Conservation (phyloP, 2,113 vertebrate genomes). For the Hippocampus barbouri region DNA sequence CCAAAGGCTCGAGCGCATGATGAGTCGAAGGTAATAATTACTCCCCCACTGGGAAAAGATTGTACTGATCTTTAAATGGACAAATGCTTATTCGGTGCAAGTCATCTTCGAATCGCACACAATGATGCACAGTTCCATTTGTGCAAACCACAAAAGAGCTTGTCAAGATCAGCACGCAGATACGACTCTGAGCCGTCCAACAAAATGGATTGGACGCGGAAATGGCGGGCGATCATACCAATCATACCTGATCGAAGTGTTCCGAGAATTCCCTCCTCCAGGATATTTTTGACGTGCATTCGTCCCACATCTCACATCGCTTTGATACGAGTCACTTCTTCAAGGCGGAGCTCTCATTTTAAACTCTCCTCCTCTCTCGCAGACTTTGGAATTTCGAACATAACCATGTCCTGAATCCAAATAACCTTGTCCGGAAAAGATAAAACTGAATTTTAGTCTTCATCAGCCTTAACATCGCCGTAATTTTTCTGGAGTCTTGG, state of each 20-base stretch:
- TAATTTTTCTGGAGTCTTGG: too few species aligned
- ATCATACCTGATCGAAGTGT: neutral
- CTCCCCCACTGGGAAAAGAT: conserved; percentile 27
- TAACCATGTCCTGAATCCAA: too few species aligned
- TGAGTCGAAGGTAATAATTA: conserved; percentile 54
- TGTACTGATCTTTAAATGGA: conserved; percentile 40
- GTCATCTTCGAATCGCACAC: conserved; percentile 17
- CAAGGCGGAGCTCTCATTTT: too few species aligned
- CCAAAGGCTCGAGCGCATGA: conserved; percentile 56
- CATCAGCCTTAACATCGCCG: too few species aligned
- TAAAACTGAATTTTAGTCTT: too few species aligned
- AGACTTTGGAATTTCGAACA: too few species aligned
- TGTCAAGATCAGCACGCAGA: conserved; percentile 19
- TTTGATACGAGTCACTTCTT: too few species aligned
- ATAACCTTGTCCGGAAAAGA: too few species aligned
- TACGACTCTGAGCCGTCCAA: neutral
- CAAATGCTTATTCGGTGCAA: conserved; percentile 33
- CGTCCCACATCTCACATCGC: too few species aligned
- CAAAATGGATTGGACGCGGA: neutral
- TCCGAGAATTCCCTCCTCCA: neutral
- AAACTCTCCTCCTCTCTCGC: too few species aligned
- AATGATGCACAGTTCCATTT: conserved; percentile 6
- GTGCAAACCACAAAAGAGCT: neutral
- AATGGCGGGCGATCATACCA: neutral
- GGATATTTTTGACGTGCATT: too few species aligned